These are phyloP conservation scores for Vidua macroura DNA, from an alignment of 2,113 vertebrate species.

Conservation along the genomic window DNA sequence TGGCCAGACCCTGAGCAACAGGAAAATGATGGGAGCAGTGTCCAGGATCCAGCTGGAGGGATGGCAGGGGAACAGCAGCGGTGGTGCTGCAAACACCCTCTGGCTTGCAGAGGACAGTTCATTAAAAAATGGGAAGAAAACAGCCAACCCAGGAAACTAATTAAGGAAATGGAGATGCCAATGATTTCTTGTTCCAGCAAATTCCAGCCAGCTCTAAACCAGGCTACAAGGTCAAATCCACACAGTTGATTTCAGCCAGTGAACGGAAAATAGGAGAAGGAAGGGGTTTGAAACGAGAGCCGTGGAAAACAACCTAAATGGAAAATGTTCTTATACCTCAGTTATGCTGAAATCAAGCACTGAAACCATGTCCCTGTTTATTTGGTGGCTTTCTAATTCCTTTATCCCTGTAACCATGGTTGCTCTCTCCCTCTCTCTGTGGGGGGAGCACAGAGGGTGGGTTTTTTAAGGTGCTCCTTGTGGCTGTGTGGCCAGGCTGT, in stretches of 20 bases:
- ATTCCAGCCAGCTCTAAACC: not conserved
- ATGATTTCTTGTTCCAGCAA: not conserved
- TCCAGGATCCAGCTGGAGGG: not conserved
- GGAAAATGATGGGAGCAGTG: fast-evolving
- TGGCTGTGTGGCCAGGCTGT: not conserved
- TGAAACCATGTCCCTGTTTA: not conserved
- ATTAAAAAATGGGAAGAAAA: not conserved
- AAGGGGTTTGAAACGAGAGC: not conserved
- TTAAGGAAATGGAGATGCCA: slow-evolving; percentile 37
- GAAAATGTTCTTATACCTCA: not conserved
- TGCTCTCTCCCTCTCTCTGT: not conserved
- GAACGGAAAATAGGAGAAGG: not conserved
- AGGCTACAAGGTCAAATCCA: not conserved
- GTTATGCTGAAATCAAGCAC: not conserved
- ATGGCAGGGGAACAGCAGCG: not conserved
- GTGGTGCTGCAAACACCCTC: not conserved
- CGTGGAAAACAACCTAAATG: not conserved
- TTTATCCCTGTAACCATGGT: not conserved
- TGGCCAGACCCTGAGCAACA: not conserved
- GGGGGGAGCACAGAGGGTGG: fast-evolving
- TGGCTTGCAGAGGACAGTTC: not conserved
- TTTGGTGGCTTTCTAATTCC: not conserved
- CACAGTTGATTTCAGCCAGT: not conserved
- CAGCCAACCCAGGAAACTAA: not conserved
- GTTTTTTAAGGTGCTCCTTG: not conserved